Conservation (phyloP, 2,888 invertebrate genomes). For the Glaucopsyche alexis region DNA sequence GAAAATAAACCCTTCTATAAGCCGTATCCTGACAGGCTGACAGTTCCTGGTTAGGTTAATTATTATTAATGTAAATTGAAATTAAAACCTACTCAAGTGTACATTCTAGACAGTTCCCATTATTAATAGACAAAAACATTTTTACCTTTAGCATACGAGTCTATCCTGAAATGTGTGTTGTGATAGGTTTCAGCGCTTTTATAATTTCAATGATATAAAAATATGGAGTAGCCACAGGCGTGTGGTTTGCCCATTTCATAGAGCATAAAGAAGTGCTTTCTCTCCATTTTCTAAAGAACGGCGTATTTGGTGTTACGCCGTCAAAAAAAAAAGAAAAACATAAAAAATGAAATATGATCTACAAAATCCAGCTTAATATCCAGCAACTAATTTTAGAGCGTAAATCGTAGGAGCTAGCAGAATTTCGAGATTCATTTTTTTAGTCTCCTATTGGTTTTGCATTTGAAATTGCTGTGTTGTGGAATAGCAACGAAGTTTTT, state of each 20-base stretch:
- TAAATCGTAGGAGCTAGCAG: not conserved
- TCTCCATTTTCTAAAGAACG: conserved; percentile 28
- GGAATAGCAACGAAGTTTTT: not conserved
- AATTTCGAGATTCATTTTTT: not conserved
- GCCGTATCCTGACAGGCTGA: no score
- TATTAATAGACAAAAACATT: not conserved
- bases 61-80: not conserved
- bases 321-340: conserved; percentile 23
- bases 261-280: conserved; percentile 30
- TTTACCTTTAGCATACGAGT: no score
- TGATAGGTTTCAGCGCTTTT: conserved; percentile 37
- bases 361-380: not conserved
- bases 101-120: not conserved
- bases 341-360: conserved; percentile 27
- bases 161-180: conserved; percentile 9
- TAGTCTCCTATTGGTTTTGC: not conserved
- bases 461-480: not conserved
- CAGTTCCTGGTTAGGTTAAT: not conserved
- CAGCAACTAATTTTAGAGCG: not conserved
- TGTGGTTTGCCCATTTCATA: conserved; percentile 31
- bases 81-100: not conserved
- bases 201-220: conserved; percentile 35
- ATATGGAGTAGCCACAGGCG: conserved; percentile 36
- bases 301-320: conserved; percentile 26
- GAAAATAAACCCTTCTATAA: no score